These are phyloP conservation scores for Arctia plantaginis DNA, from an alignment of 2,888 invertebrate species.

Conservation along the genomic window DNA sequence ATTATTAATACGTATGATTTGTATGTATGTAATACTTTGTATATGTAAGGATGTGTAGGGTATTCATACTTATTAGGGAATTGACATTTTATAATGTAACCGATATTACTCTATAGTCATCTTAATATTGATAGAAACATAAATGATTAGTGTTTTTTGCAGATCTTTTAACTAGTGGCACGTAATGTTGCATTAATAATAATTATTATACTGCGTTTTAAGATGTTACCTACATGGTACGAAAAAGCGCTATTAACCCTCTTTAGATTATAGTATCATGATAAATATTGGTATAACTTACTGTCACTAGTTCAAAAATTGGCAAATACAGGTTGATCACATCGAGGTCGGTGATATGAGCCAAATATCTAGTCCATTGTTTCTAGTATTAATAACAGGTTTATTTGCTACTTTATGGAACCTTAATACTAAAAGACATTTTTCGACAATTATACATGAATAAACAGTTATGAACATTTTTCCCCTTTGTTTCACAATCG, in stretches of 20 bases:
- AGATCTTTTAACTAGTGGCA: slow-evolving; percentile 18
- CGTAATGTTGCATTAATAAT: background rate
- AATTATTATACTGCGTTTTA: background rate
- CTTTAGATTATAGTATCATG: background rate
- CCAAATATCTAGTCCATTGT: background rate
- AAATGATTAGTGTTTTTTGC: slow-evolving; percentile 31
- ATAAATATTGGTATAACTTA: background rate
- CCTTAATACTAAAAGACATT: background rate
- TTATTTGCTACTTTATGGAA: background rate
- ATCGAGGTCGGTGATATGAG: slow-evolving; percentile 20
- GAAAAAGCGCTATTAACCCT: background rate
- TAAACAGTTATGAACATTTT: background rate
- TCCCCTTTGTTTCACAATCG: background rate
- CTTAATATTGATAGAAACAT: slow-evolving; percentile 44
- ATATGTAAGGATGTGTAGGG: slow-evolving; percentile 73
- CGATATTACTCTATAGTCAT: slow-evolving; percentile 64
- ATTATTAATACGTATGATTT: slow-evolving; percentile 51
- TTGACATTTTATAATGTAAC: slow-evolving; percentile 69
- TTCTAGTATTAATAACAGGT: background rate
- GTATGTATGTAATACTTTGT: slow-evolving; percentile 59
- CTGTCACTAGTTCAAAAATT: slow-evolving; percentile 21
- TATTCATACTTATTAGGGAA: slow-evolving; percentile 75
- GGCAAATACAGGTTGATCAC: slow-evolving; percentile 34
- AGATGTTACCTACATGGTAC: background rate
- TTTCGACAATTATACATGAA: background rate